Evolutionary conservation across 2,797 vertebrate species (phyloP), one percentile per base, ranked within the genome.

Genomic region (Tokudaia muenninki): DNA sequence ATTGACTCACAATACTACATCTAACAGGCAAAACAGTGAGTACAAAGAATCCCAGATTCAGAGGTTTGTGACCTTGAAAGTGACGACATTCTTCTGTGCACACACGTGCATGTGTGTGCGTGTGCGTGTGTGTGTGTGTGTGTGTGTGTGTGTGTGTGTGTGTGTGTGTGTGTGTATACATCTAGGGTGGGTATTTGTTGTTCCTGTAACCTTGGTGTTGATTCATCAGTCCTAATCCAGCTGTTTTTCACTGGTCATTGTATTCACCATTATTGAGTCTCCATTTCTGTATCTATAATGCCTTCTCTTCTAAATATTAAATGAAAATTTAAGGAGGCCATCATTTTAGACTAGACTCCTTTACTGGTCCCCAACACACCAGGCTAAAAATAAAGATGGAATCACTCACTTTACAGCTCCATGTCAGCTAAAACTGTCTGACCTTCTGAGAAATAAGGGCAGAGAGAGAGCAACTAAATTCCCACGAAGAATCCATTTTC

Each of bases 381-480:
- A 77, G 26, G 26, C n/a, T 65, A 83, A 93, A 77, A 75, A 83
- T n/a, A 63, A 94, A 77, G 82, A 65, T 77, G 47, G 16, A 75
- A 3, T 61, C 24, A 12, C 21, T 90, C 16, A 34, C 10, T 29
- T 59, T 63, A 52, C 31, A 90, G 19, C 24, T 52, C 55, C 41
- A 34, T 5, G 21, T n/a, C 79, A 55, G 44, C 47, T 90, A 21
- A 55, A 83, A 90, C n/a, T 83, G 57, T n/a, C n/a, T 65, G n/a
- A 77, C 6, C 0, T 72, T 80, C 84, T 8, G 29, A 78, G 37
- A 90, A 31, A 90, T 63, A 82, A 47, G 55, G 82, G 4, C 52
- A 75, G 41, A 74, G 41, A 82, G 34, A 34, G 57, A n/a, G 44
- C n/a, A 77, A 72, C 52, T 80, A 82, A 82, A 61, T 67, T 65